Evolutionary conservation across 2,113 vertebrate species (phyloP).

Genomic region (Pseudolaguvia tuberculata): DNA sequence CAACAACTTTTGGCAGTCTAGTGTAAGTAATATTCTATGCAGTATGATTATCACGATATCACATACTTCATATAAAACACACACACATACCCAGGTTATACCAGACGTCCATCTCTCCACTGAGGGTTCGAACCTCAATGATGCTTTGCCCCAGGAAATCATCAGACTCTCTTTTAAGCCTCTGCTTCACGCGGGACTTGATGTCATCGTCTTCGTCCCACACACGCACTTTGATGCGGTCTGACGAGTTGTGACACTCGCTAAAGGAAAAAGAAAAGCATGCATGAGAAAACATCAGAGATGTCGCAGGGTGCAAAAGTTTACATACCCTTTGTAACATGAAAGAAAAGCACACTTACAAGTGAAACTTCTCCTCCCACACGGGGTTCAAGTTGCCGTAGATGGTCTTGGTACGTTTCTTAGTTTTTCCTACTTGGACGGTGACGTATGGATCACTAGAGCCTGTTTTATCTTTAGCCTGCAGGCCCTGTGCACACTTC

Average conservation of each 20-base stretch:
- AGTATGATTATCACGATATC: too few species aligned
- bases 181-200: constrained; percentile 94
- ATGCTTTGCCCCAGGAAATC: constrained; percentile 98
- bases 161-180: constrained; percentile 93
- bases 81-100: constrained; percentile 90
- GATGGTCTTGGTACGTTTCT: constrained; percentile 97
- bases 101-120: constrained; percentile 98
- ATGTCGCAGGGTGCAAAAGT: not conserved
- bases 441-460: constrained; percentile 97
- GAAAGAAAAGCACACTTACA: constrained; percentile 74
- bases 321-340: not conserved
- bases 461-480: constrained; percentile 97
- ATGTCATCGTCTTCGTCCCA: constrained; percentile 99
- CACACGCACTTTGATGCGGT: constrained; percentile 95
- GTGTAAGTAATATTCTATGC: too few species aligned
- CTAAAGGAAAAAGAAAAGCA: constrained; percentile 57
- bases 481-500: constrained; percentile 92
- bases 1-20: too few species aligned
- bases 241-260: constrained; percentile 99
- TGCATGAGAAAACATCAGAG: not conserved
- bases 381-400: constrained; percentile 96
- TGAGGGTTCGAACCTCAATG: constrained; percentile 94
- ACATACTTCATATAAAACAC: not conserved
- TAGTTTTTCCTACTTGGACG: constrained; percentile 95
- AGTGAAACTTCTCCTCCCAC: constrained; percentile 98